phyloP scores from a whole-genome alignment of 2,113 vertebrate genomes.

The Myrmecophaga tridactyla region DNA sequence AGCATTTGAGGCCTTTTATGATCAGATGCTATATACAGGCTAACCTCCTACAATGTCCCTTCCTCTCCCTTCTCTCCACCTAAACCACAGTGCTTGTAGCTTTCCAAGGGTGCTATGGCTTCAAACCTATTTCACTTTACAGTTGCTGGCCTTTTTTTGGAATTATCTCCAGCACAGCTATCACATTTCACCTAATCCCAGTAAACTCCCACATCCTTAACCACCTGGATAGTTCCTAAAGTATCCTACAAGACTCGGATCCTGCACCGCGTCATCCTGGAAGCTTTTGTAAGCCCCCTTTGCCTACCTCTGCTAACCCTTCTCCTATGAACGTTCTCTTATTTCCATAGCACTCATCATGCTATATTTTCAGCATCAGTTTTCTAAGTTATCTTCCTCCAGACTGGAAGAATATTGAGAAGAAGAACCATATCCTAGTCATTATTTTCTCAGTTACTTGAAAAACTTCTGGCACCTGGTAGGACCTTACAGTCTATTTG shows the following conservation, averaged over 20 bases:
- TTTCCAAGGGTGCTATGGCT: background rate
- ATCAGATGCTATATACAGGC: background rate
- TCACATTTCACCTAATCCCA: background rate
- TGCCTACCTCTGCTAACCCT: background rate
- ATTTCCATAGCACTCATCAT: background rate
- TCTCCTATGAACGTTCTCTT: background rate
- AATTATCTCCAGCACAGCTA: background rate
- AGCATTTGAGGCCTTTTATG: background rate
- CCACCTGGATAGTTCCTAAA: background rate
- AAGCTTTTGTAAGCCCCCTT: background rate
- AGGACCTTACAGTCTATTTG: background rate
- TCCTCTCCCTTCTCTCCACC: background rate
- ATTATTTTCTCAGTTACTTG: slow-evolving; percentile 15
- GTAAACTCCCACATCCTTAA: background rate
- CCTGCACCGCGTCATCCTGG: background rate
- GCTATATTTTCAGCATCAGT: background rate
- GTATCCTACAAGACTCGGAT: background rate
- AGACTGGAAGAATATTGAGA: background rate
- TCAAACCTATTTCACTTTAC: background rate
- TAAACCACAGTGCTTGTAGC: background rate
- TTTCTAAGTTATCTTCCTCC: slow-evolving; percentile 14
- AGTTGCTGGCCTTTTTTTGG: background rate
- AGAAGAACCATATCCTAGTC: background rate
- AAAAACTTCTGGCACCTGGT: background rate
- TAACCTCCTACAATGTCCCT: background rate